Conservation (phyloP, 2,797 vertebrate species). For the Megalops cyprinoides region DNA sequence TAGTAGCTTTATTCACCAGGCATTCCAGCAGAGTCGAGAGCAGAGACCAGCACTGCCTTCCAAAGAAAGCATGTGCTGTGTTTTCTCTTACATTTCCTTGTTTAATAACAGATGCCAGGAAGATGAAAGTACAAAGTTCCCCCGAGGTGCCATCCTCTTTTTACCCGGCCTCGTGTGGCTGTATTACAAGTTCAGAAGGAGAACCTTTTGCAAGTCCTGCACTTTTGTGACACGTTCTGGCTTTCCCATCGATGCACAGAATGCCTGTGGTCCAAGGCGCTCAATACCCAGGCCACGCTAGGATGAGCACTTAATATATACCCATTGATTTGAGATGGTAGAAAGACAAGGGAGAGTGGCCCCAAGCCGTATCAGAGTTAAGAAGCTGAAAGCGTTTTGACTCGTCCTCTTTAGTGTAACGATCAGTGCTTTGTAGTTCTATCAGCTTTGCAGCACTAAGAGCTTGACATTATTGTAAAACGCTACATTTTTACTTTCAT, state of each 20-base stretch:
- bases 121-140: conserved; percentile 19
- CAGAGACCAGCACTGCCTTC: neutral
- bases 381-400: conserved; percentile 9
- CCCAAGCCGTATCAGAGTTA: neutral
- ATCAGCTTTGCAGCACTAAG: conserved; percentile 3
- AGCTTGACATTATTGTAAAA: conserved; percentile 22
- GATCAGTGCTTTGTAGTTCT: neutral
- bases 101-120: conserved; percentile 24
- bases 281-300: neutral
- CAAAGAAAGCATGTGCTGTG: neutral
- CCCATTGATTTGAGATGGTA: conserved; percentile 16
- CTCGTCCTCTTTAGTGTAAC: conserved; percentile 6
- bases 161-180: neutral
- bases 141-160: neutral
- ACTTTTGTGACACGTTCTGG: conserved; percentile 7
- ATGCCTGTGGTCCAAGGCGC: neutral
- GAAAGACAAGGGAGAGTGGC: conserved; percentile 14
- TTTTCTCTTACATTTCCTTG: neutral
- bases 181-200: neutral
- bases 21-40: conserved; percentile 1
- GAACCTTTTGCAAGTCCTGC: conserved; percentile 1
- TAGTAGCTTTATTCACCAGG: neutral
- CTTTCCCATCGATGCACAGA: neutral
- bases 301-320: neutral
- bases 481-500: conserved; percentile 41